Percentiles rank a stretch among this genome's conserved stretches.
Evolutionary conservation across 2,888 invertebrate genomes (phyloP).

Genomic region (Exephanes ischioxanthus): DNA sequence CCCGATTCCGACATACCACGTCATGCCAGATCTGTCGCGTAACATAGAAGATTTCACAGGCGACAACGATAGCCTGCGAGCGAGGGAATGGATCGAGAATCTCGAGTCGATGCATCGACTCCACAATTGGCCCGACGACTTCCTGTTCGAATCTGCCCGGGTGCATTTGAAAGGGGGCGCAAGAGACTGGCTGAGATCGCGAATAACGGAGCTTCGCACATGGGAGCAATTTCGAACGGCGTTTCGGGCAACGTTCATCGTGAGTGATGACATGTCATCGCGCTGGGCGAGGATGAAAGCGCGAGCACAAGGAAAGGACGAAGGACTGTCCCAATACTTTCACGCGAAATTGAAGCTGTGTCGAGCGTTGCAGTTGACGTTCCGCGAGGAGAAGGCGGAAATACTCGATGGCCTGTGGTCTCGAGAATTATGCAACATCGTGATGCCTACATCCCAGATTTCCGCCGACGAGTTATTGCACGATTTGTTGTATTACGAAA

Average conservation of each 20-base stretch:
- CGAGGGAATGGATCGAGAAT: slow-evolving; percentile 50
- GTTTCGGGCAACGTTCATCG: slow-evolving; percentile 33
- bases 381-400: slow-evolving; percentile 1
- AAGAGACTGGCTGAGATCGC: slow-evolving; percentile 24
- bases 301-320: neutral
- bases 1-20: slow-evolving; percentile 15
- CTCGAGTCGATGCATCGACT: slow-evolving; percentile 21
- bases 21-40: slow-evolving; percentile 20
- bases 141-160: slow-evolving; percentile 30
- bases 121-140: slow-evolving; percentile 42
- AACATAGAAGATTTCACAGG: slow-evolving; percentile 49
- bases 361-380: neutral
- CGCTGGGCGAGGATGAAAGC: slow-evolving; percentile 16
- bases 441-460: neutral
- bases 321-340: slow-evolving; percentile 22
- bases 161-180: slow-evolving; percentile 47
- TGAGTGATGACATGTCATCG: neutral
- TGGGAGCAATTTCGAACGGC: slow-evolving; percentile 32
- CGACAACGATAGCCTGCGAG: slow-evolving; percentile 16
- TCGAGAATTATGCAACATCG: neutral
- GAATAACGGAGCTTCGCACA: neutral
- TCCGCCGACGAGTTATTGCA: neutral
- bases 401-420: slow-evolving; percentile 26
- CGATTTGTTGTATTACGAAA: slow-evolving; percentile 23
- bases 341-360: slow-evolving; percentile 23